phyloP scores from a whole-genome alignment of 2,113 vertebrate species.

The Labrus mixtus region DNA sequence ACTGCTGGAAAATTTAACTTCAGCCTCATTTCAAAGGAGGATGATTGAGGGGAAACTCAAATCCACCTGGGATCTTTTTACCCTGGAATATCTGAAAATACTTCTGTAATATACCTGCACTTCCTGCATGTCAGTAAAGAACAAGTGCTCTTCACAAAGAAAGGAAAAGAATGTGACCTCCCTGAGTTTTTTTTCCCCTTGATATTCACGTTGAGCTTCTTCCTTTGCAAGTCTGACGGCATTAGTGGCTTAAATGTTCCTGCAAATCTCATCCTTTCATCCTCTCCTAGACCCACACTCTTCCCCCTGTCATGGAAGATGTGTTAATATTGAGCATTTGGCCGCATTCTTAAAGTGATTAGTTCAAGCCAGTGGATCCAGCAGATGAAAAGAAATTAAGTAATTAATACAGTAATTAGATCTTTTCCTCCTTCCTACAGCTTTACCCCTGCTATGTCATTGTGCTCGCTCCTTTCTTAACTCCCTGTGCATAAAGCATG shows the following conservation, averaged over 20 bases:
- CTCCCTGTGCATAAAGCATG: conserved; percentile 13
- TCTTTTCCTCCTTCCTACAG: conserved; percentile 58
- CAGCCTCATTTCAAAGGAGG: conserved; percentile 55
- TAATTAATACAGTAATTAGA: conserved; percentile 81
- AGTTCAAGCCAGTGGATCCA: conserved; percentile 69
- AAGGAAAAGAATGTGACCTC: conserved; percentile 16
- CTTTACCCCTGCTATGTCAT: conserved; percentile 55
- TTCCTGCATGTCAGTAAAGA: conserved; percentile 42
- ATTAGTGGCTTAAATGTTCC: conserved; percentile 69
- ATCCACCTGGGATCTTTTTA: conserved; percentile 33
- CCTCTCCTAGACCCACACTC: conserved; percentile 35
- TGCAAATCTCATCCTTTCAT: conserved; percentile 63
- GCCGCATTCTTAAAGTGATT: conserved; percentile 77
- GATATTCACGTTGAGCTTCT: conserved; percentile 20
- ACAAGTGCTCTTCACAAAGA: conserved; percentile 40
- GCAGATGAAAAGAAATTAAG: conserved; percentile 79
- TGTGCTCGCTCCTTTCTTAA: conserved; percentile 38
- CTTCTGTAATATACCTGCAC: conserved; percentile 23
- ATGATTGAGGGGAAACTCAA: conserved; percentile 49
- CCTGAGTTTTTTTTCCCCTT: conserved; percentile 18
- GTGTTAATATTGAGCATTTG: conserved; percentile 80
- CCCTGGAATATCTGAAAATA: conserved; percentile 32
- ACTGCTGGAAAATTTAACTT: conserved; percentile 65
- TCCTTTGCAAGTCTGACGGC: conserved; percentile 43
- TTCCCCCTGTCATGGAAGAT: conserved; percentile 69